phyloP scores from a whole-genome alignment of 23 tunicate species.

The Halocynthia roretzi region DNA sequence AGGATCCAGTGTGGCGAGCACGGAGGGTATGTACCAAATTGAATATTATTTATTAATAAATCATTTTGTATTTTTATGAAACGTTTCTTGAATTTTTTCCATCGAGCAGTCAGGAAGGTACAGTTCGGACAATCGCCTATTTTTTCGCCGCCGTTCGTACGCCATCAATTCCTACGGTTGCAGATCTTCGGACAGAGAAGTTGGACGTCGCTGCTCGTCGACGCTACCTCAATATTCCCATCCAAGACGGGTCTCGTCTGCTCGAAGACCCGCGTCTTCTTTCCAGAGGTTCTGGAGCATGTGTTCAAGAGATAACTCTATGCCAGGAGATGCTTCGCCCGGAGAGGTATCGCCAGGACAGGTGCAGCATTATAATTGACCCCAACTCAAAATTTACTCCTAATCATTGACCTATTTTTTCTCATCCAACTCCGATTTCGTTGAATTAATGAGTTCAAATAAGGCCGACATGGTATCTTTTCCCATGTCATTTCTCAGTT shows the following conservation, averaged over 20 bases:
- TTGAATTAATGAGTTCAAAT: too few species aligned
- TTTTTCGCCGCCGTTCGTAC: conserved; percentile 16
- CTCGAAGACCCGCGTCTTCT: conserved; percentile 3
- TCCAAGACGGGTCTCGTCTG: neutral
- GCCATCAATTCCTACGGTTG: conserved; percentile 10
- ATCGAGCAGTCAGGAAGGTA: conserved; percentile 11
- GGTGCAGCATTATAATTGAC: neutral
- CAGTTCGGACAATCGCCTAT: conserved; percentile 9
- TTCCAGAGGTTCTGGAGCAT: conserved; percentile 8
- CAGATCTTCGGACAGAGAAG: neutral
- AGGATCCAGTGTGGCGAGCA: conserved; percentile 22
- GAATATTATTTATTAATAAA: neutral
- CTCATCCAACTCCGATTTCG: too few species aligned
- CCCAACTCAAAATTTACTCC: too few species aligned
- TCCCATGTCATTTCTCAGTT: too few species aligned
- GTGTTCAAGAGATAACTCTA: conserved; percentile 5
- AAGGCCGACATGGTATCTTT: too few species aligned
- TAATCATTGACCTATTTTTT: too few species aligned
- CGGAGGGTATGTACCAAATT: conserved; percentile 8
- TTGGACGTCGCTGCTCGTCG: conserved; percentile 9
- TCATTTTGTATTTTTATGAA: neutral
- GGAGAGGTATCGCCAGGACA: conserved; percentile 25
- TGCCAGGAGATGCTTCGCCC: neutral
- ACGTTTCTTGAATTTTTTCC: too few species aligned
- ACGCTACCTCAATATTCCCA: conserved; percentile 6